These are phyloP conservation scores for Dugesia japonica DNA, from an alignment of 2,888 invertebrate species.

Conservation along the genomic window DNA sequence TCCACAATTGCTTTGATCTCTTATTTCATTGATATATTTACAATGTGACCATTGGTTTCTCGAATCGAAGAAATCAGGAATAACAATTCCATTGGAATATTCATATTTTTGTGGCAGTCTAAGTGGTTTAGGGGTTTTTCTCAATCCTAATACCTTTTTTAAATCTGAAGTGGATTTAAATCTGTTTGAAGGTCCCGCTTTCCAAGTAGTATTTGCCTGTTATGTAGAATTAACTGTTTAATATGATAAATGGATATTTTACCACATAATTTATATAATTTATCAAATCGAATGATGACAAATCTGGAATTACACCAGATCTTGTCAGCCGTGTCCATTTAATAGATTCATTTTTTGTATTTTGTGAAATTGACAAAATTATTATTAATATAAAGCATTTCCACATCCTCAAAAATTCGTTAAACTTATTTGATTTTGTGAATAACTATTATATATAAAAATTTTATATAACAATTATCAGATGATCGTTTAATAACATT, in stretches of 20 bases:
- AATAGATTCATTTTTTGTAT: no score
- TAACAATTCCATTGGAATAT: conserved; percentile 36
- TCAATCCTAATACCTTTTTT: conserved; percentile 53
- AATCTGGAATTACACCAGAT: conserved; percentile 42
- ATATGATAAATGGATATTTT: no score
- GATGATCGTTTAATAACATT: no score
- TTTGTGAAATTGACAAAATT: no score
- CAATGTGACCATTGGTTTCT: conserved; percentile 68
- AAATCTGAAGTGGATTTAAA: conserved; percentile 29
- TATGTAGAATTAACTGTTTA: no score
- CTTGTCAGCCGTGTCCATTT: neutral
- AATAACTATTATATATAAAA: no score
- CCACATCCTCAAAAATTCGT: no score
- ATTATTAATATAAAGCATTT: no score
- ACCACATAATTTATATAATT: conserved; percentile 54
- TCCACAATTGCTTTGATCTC: conserved; percentile 58
- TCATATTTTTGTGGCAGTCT: conserved; percentile 37
- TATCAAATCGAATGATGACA: conserved; percentile 56
- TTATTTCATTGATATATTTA: conserved; percentile 56
- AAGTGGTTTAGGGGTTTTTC: conserved; percentile 53
- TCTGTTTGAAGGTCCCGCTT: conserved; percentile 26
- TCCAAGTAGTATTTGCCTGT: conserved; percentile 33
- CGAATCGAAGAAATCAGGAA: conserved; percentile 68
- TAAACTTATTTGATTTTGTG: no score
- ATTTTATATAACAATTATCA: no score